Conservation (phyloP, 64 coral and sea anemone species). For the Montipora capricornis region DNA sequence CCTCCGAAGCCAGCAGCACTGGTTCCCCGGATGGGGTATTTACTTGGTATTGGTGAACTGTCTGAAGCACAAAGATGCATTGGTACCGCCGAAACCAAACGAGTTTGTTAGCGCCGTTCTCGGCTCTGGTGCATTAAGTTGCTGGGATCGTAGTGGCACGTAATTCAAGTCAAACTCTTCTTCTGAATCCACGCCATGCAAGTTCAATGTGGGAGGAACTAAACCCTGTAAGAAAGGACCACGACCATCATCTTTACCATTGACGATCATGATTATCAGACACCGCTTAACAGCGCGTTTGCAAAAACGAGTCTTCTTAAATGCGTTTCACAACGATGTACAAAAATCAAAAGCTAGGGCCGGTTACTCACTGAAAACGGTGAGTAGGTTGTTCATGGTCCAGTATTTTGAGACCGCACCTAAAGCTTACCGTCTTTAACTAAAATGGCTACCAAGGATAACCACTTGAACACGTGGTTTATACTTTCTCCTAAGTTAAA, state of each 20-base stretch:
- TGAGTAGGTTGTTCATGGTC: too few species aligned
- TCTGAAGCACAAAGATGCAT: conserved; percentile 91
- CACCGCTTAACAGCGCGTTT: too few species aligned
- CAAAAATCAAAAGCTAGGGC: too few species aligned
- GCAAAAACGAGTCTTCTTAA: too few species aligned
- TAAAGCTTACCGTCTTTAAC: too few species aligned
- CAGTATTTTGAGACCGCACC: too few species aligned
- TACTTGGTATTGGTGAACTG: not conserved
- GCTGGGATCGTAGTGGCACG: conserved; percentile 70
- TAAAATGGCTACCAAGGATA: too few species aligned
- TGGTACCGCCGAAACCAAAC: conserved; percentile 98
- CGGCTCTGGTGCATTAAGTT: conserved; percentile 8
- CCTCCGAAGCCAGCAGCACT: not conserved
- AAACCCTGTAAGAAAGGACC: conserved; percentile 62
- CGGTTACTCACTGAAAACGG: too few species aligned
- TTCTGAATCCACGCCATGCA: conserved; percentile 72
- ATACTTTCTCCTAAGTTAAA: too few species aligned
- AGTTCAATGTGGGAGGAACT: conserved; percentile 88
- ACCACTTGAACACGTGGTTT: too few species aligned
- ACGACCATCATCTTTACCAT: not conserved
- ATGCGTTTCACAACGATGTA: too few species aligned
- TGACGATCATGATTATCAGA: not conserved
- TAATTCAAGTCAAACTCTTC: conserved; percentile 93
- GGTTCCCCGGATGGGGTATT: not conserved
- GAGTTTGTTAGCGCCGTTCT: conserved; percentile 86